phyloP scores from a whole-genome alignment of 2,113 vertebrate genomes.

The Zosterops lateralis region DNA sequence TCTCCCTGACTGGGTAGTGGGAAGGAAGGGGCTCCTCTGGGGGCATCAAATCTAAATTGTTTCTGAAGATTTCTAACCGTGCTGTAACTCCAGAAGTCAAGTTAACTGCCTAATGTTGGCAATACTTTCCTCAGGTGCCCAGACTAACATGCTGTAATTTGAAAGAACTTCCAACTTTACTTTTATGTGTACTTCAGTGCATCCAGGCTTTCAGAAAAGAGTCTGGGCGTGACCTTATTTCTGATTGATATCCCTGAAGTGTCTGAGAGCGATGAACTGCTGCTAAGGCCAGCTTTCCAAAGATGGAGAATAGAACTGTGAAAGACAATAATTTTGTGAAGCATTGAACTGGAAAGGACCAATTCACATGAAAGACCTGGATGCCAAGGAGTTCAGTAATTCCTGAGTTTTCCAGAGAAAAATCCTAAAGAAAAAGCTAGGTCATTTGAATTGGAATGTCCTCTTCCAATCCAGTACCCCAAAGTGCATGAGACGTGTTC shows the following conservation, averaged over 20 bases:
- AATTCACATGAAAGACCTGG: not conserved
- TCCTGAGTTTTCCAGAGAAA: not conserved
- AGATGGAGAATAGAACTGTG: not conserved
- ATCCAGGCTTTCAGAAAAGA: not conserved
- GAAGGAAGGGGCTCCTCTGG: not conserved
- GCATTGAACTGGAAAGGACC: not conserved
- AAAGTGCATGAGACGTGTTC: slow-evolving; percentile 3
- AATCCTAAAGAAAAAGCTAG: not conserved
- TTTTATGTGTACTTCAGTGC: not conserved
- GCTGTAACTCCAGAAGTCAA: not conserved
- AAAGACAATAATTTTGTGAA: not conserved
- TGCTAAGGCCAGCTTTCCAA: not conserved
- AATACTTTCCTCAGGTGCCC: not conserved
- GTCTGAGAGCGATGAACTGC: not conserved
- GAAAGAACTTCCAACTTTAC: not conserved
- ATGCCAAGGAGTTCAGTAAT: not conserved
- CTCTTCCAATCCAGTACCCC: not conserved
- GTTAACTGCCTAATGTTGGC: not conserved
- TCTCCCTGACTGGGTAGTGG: not conserved
- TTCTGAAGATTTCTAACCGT: not conserved
- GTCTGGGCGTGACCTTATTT: not conserved
- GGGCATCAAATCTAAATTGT: not conserved
- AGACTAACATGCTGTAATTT: not conserved
- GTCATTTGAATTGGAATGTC: not conserved
- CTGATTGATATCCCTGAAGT: not conserved